Conservation (phyloP, 2,888 invertebrate genomes). For the Polydesmus complanatus region DNA sequence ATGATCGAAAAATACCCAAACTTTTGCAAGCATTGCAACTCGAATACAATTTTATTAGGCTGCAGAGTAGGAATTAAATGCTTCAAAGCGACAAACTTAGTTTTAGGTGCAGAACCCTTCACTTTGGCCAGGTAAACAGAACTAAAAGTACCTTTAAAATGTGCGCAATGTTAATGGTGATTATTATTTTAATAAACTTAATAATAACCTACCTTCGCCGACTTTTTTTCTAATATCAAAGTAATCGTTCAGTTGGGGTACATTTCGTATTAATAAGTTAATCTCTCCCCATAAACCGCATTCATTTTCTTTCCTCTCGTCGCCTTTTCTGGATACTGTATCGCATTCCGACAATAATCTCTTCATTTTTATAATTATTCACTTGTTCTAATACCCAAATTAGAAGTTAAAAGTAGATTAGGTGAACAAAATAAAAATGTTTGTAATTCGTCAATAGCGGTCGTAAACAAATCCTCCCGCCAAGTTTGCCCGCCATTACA, state of each 20-base stretch:
- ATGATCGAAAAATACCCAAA: slow-evolving; percentile 28
- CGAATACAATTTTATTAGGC: slow-evolving; percentile 63
- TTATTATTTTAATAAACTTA: neutral
- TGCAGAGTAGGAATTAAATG: slow-evolving; percentile 76
- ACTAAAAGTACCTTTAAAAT: slow-evolving; percentile 62
- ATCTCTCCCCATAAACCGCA: neutral
- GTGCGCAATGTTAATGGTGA: neutral
- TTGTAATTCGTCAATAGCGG: no score
- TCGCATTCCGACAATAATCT: neutral
- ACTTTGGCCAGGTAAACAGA: slow-evolving; percentile 65
- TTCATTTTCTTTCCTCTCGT: neutral
- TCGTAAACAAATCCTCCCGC: no score
- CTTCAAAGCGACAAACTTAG: slow-evolving; percentile 58
- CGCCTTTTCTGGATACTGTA: no score
- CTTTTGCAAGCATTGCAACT: slow-evolving; percentile 55
- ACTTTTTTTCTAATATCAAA: slow-evolving; percentile 10
- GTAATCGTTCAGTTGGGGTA: slow-evolving; percentile 2
- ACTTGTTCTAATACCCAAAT: no score
- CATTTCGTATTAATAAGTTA: neutral
- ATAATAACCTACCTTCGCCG: slow-evolving; percentile 8
- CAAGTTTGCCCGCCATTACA: no score
- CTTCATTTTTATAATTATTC: neutral
- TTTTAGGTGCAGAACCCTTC: slow-evolving; percentile 30
- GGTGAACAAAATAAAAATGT: no score
- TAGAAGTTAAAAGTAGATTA: no score